A percentile compares a stretch with the other conserved stretches of the same genome.
phyloP scores from a whole-genome alignment of 2,888 invertebrate genomes.

The Nebria salina region DNA sequence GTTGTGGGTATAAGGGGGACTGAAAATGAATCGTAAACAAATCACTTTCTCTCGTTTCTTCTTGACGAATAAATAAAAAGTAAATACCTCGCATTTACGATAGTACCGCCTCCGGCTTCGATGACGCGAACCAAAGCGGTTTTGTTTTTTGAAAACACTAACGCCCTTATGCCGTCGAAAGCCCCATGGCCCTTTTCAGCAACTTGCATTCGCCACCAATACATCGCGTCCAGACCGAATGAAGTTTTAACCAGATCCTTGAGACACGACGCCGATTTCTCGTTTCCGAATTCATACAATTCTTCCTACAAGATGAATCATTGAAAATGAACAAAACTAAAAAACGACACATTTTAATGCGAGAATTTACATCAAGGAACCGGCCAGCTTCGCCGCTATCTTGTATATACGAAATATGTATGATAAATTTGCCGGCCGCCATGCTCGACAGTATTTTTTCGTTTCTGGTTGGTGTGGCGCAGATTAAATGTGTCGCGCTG shows the following conservation, averaged over 20 bases:
- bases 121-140: conserved; percentile 76
- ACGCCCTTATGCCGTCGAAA: conserved; percentile 64
- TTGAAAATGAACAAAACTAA: conserved; percentile 16
- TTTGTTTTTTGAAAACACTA: conserved; percentile 70
- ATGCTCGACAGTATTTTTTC: conserved; percentile 89
- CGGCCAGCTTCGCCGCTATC: conserved; percentile 69
- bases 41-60: background rate
- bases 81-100: conserved; percentile 70
- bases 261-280: conserved; percentile 66
- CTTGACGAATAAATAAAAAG: conserved; percentile 1
- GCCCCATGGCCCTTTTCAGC: conserved; percentile 60
- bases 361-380: conserved; percentile 70
- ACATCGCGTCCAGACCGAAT: conserved; percentile 67
- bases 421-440: conserved; percentile 89
- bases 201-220: conserved; percentile 76
- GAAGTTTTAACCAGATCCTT: conserved; percentile 61
- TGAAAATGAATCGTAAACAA: conserved; percentile 54
- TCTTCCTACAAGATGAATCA: conserved; percentile 71
- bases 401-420: conserved; percentile 82
- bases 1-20: conserved; percentile 67
- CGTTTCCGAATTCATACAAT: conserved; percentile 87
- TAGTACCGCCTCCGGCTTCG: conserved; percentile 78
- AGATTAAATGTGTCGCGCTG: conserved; percentile 79
- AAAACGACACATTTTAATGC: conserved; percentile 48
- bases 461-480: conserved; percentile 78